Evolutionary conservation across 2,888 invertebrate species (phyloP).

Genomic region (Cheilosia vernalis): DNA sequence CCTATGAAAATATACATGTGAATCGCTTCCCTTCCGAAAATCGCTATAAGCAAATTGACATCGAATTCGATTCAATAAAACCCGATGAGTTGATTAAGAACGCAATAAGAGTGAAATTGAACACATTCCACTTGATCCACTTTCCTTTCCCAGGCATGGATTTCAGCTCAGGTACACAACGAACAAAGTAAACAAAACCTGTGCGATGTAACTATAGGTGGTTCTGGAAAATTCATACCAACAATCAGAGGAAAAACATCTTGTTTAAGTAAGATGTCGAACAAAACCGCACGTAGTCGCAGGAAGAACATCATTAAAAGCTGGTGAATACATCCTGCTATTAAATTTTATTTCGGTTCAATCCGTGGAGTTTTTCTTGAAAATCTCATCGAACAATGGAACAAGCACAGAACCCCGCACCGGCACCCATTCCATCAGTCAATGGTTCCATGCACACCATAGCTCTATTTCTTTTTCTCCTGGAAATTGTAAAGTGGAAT

Average conservation of each 20-base stretch:
- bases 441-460: neutral
- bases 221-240: neutral
- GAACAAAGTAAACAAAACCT: neutral
- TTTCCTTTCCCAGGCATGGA: slow-evolving; percentile 3
- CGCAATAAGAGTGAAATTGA: slow-evolving; percentile 60
- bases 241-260: slow-evolving; percentile 45
- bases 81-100: slow-evolving; percentile 54
- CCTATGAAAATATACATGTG: neutral
- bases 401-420: slow-evolving; percentile 47
- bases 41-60: slow-evolving; percentile 50
- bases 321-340: slow-evolving; percentile 29
- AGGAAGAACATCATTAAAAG: slow-evolving; percentile 43
- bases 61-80: slow-evolving; percentile 55
- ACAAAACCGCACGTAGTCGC: slow-evolving; percentile 11
- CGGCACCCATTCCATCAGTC: slow-evolving; percentile 23
- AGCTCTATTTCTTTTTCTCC: slow-evolving; percentile 19
- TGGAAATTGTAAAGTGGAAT: slow-evolving; percentile 60
- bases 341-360: slow-evolving; percentile 59
- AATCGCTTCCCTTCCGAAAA: slow-evolving; percentile 31
- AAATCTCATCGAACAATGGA: slow-evolving; percentile 44
- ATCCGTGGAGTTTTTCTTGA: slow-evolving; percentile 16
- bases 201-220: neutral
- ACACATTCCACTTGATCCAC: slow-evolving; percentile 65
- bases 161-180: neutral
- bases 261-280: slow-evolving; percentile 49